Percentiles rank a stretch among this genome's conserved stretches.
These are phyloP conservation scores for Dolomedes plantarius DNA, from an alignment of 2,888 invertebrate species.

Conservation along the genomic window DNA sequence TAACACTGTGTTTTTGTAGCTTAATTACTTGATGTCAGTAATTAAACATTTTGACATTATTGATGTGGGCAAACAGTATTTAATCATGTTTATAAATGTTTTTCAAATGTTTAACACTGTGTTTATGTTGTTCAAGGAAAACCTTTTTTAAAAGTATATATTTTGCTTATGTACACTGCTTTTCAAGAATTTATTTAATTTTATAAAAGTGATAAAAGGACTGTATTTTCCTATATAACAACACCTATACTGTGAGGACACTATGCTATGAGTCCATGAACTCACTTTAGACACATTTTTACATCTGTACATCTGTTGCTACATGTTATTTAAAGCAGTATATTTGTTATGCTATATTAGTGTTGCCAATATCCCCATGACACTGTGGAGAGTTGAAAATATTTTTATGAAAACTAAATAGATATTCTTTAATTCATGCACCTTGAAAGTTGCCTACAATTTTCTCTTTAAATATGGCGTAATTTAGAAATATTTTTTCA, in stretches of 20 bases:
- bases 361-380: conserved; percentile 15
- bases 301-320: conserved; percentile 32
- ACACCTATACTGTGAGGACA: conserved; percentile 25
- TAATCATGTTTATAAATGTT: conserved; percentile 60
- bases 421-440: conserved; percentile 27
- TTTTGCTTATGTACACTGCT: conserved; percentile 68
- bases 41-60: conserved; percentile 39
- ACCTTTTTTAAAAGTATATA: conserved; percentile 60
- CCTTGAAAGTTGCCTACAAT: conserved; percentile 19
- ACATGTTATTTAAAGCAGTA: conserved; percentile 44
- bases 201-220: conserved; percentile 46
- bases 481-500: background rate
- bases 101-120: conserved; percentile 43
- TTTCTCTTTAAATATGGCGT: background rate
- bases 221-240: conserved; percentile 61
- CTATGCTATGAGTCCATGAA: conserved; percentile 35
- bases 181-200: conserved; percentile 58
- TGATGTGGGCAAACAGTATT: conserved; percentile 47
- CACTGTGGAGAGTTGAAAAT: conserved; percentile 23
- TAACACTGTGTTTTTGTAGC: conserved; percentile 47
- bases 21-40: conserved; percentile 33
- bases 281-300: conserved; percentile 61
- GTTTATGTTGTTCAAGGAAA: conserved; percentile 30
- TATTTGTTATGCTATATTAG: conserved; percentile 48
- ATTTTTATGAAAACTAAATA: conserved; percentile 44